These are phyloP conservation scores for Parnassius apollo DNA, from an alignment of 2,888 invertebrate genomes.

Conservation along the genomic window DNA sequence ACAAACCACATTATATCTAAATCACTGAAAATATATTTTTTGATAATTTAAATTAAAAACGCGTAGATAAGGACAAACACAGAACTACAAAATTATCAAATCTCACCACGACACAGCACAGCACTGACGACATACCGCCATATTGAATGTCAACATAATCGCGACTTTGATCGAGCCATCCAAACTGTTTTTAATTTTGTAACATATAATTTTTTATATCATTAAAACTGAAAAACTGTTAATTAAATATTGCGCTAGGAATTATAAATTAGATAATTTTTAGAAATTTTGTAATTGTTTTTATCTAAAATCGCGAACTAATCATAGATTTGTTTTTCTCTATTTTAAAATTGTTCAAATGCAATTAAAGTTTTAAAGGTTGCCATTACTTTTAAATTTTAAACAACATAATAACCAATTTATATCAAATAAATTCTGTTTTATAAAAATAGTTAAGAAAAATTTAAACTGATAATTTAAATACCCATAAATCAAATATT, in stretches of 20 bases:
- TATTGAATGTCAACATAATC: constrained; percentile 91
- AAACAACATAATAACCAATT: neutral
- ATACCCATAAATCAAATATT: neutral
- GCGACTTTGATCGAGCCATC: constrained; percentile 64
- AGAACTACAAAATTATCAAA: constrained; percentile 69
- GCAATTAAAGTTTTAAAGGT: constrained; percentile 36
- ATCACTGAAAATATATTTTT: constrained; percentile 41
- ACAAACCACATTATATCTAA: constrained; percentile 17
- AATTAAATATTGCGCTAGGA: constrained; percentile 29
- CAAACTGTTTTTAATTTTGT: constrained; percentile 37
- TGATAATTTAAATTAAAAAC: constrained; percentile 41
- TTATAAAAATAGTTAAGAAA: neutral
- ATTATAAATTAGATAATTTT: constrained; percentile 49
- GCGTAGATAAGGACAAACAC: constrained; percentile 48
- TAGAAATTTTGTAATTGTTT: constrained; percentile 74
- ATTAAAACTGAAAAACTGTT: no score
- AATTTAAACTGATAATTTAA: neutral
- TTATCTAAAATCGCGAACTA: constrained; percentile 64
- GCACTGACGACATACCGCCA: constrained; percentile 98
- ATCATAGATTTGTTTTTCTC: constrained; percentile 60
- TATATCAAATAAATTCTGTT: no score
- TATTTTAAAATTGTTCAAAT: constrained; percentile 43
- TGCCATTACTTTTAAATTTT: constrained; percentile 34
- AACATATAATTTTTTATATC: no score
- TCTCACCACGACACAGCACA: constrained; percentile 98